Evolutionary conservation across 1,140 invertebrate genomes (phyloP), one percentile per base, ranked within the genome.

Genomic region (Myzus persicae): DNA sequence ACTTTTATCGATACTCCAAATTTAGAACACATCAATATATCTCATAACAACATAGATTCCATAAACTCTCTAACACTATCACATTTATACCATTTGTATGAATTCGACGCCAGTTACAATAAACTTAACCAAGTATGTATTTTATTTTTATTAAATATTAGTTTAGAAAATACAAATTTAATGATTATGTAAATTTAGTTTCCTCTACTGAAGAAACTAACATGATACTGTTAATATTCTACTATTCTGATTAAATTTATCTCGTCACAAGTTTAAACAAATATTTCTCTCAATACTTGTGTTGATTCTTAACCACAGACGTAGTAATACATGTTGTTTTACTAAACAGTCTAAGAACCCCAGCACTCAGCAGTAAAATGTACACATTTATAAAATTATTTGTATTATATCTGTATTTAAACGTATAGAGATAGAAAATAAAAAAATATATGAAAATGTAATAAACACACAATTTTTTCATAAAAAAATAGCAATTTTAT

Each of bases 81-180:
- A 94, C 97, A 97, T 94, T 94, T 98, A 81, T 95, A 95, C 26
- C 96, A 97, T 93, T 95, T 98, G 1, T 98, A 97, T 93, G 97
- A 98, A 95, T 94, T 98, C 38, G 97, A 98, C 94, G 95, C 97
- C 8, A 97, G 97, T 94, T 96, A 96, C 94, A 99, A 98, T 95
- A 95, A 96, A 94, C 94, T 98, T 38, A 95, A 96, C 14, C 96
- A 97, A 3, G 94, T 93, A 91, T 26, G 90, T 90, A 84, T 54
- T 94, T 96, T 51, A n/a, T 48, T 82, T 59, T 38, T 48, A 38
- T 26, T 84, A 42, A 48, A 84, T 44, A 88, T 88, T 42, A n/a
- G 4, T 26, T 24, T 44, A 42, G 9, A 76, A 76, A n/a, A 76
- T 76, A 76, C n/a, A 76, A n/a, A 76, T 76, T 2, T n/a, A 76